Evolutionary conservation across 2,113 vertebrate genomes (phyloP).

Genomic region (Triplophysa siluroides): DNA sequence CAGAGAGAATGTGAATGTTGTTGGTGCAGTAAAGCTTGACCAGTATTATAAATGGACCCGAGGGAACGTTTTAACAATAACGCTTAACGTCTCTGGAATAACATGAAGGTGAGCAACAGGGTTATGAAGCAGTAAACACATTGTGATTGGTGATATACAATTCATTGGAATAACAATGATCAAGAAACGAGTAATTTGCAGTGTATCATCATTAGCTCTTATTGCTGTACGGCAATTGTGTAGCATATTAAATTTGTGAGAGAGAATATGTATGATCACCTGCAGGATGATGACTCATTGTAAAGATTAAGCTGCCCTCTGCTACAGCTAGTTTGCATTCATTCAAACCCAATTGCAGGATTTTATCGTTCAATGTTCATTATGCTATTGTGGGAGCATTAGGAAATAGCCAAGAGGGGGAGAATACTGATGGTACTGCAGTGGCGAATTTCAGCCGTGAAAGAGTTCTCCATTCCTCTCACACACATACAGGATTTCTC

Average conservation of each 20-base stretch:
- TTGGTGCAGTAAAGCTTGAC: no score
- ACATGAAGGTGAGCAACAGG: no score
- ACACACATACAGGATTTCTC: not conserved
- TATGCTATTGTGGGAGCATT: not conserved
- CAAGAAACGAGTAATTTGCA: not conserved
- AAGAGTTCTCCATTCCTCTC: not conserved
- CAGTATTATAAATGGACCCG: no score
- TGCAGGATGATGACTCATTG: conserved; percentile 31
- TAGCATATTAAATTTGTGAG: conserved; percentile 9
- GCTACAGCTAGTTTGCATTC: not conserved
- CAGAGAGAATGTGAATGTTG: no score
- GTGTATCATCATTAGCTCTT: not conserved
- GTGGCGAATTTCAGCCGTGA: not conserved
- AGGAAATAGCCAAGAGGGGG: not conserved
- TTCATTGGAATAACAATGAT: not conserved
- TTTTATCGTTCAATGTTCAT: conserved; percentile 3
- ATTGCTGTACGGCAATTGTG: conserved; percentile 1
- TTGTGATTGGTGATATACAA: not conserved
- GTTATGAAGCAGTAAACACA: no score
- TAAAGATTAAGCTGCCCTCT: not conserved
- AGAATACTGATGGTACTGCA: not conserved
- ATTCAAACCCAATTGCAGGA: not conserved
- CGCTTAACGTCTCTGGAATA: no score
- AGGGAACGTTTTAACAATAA: no score
- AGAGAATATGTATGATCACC: conserved; percentile 26